Evolutionary conservation across 1,140 invertebrate genomes (phyloP).

Genomic region (Tetragnatha versicolor): DNA sequence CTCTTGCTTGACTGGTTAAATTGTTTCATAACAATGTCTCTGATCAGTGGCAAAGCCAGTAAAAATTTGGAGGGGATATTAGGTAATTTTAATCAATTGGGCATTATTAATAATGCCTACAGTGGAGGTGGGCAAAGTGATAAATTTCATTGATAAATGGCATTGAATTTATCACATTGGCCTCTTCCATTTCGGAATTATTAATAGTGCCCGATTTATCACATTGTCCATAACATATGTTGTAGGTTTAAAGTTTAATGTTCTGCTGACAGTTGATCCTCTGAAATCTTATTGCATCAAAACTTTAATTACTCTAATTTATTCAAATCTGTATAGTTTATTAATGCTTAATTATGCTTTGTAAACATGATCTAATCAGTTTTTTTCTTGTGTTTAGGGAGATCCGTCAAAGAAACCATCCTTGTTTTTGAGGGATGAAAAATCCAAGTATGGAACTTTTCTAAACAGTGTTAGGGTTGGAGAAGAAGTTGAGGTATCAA

Average conservation of each 20-base stretch:
- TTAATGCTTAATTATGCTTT: background rate
- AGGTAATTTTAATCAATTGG: no score
- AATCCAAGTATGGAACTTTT: slow-evolving; percentile 66
- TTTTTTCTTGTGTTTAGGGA: slow-evolving; percentile 56
- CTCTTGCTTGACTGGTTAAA: no score
- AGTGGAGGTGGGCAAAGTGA: no score
- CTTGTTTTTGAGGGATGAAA: slow-evolving; percentile 62
- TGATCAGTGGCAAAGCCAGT: no score
- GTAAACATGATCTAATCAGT: background rate
- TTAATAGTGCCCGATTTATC: no score
- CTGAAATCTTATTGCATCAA: background rate
- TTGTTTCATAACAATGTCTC: no score
- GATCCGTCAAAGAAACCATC: slow-evolving; percentile 60
- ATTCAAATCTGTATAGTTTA: background rate
- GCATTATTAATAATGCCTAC: no score
- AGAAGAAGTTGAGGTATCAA: slow-evolving; percentile 59
- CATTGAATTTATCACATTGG: no score
- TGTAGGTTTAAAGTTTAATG: background rate
- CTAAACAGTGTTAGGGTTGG: slow-evolving; percentile 60
- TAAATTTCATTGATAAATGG: no score
- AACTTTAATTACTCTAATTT: background rate
- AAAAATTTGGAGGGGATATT: no score
- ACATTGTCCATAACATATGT: no score
- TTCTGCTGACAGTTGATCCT: background rate
- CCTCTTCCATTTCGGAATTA: no score